phyloP scores from a whole-genome alignment of 2,113 vertebrate species.

The Phaethon lepturus region DNA sequence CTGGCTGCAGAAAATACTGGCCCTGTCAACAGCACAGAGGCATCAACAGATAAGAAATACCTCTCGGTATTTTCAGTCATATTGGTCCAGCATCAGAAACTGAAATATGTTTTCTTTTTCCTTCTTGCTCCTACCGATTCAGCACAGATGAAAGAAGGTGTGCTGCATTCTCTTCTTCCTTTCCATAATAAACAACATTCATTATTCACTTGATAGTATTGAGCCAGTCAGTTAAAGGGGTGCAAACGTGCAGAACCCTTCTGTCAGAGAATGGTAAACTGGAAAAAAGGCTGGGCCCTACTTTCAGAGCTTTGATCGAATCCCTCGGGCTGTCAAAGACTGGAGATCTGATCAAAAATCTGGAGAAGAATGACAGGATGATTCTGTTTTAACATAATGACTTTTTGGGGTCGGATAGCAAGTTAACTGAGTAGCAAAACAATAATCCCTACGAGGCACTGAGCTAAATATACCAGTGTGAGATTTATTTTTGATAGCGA shows the following conservation, averaged over 20 bases:
- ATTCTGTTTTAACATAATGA: conserved; percentile 17
- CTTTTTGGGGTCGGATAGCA: background rate
- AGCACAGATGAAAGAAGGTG: background rate
- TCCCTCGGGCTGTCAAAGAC: background rate
- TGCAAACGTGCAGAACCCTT: background rate
- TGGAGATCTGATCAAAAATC: background rate
- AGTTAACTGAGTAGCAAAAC: background rate
- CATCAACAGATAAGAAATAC: background rate
- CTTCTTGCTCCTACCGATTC: background rate
- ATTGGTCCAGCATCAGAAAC: background rate
- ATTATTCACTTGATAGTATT: background rate
- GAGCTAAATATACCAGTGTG: conserved; percentile 19
- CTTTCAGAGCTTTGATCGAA: background rate
- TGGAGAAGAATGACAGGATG: background rate
- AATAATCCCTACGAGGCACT: conserved; percentile 16
- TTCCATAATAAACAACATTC: conserved; percentile 15
- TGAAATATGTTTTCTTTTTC: background rate
- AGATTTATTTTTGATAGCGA: background rate
- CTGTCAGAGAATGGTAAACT: background rate
- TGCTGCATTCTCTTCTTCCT: background rate
- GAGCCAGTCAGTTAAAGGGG: background rate
- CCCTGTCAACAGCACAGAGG: conserved; percentile 6
- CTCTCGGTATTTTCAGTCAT: background rate
- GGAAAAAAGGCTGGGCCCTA: background rate
- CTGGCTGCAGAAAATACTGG: background rate